Evolutionary conservation across 2,113 vertebrate genomes (phyloP), one percentile per base, ranked within the genome.

Genomic region (Mastomys coucha): DNA sequence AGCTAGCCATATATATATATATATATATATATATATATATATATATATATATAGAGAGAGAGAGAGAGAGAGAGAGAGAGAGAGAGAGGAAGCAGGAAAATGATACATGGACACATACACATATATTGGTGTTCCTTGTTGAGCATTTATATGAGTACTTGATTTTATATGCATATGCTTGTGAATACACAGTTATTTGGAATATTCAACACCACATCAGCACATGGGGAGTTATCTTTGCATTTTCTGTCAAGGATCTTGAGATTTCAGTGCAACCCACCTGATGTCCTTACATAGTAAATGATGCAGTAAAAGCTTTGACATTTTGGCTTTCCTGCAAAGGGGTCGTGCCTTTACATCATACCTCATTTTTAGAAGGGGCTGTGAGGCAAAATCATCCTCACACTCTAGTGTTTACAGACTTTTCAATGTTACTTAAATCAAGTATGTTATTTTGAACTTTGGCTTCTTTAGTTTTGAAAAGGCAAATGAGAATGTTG

Each of bases 391-490:
- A 84, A 63, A 88, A 65, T 65, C 17, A 28, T 82, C 60, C 60
- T 13, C 9, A 13, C 39, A 12, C 7, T 0, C 33, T 87, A 7
- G 42, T 84, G 13, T 93, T 97, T 95, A 45, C 20, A 84, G 67
- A 91, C 22, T n/a, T 2, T 36, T 94, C 69, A 36, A 75, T 82
- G 90, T 75, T 76, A 58, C 70, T 73, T 92, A 70, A 87, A 31
- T 36, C 67, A 42, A 24, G 28, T 1, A 28, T 26, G 13, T 53
- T 89, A 65, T 49, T 90, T 84, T 80, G 16, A 93, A 69, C 65
- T 96, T 78, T 78, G 53, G 82, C 84, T 95, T 91, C 49, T 89
- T 70, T 84, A 60, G 91, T 73, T 91, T 36, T 89, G 63, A 80
- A 94, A 84, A 70, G 2, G 11, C 11, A 56, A 51, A n/a, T 63